Conservation (phyloP, 2,113 vertebrate species). For the Hydrochoerus hydrochaeris region DNA sequence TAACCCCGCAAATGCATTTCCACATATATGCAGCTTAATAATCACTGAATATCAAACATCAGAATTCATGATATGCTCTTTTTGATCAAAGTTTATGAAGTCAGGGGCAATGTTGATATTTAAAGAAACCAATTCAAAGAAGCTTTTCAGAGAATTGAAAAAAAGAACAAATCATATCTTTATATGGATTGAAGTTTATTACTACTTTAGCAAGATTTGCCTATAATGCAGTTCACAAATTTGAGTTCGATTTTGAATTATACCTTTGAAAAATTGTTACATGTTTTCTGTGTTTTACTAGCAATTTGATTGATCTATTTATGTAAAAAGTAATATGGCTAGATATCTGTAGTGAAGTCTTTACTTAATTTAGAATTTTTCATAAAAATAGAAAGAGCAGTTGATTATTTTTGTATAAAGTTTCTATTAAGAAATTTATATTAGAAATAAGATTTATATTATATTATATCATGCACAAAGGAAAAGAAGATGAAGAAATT, state of each 20-base stretch:
- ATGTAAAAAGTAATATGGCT: not conserved
- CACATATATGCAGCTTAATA: slow-evolving; percentile 48
- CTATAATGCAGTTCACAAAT: not conserved
- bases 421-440: not conserved
- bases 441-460: not conserved
- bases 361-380: slow-evolving; percentile 32
- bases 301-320: not conserved
- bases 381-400: not conserved
- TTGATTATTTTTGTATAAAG: not conserved
- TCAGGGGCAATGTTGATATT: not conserved
- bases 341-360: not conserved
- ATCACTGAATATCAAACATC: slow-evolving; percentile 56
- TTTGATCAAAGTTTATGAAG: slow-evolving; percentile 18
- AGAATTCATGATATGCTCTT: slow-evolving; percentile 44
- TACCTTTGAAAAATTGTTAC: not conserved
- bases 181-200: not conserved
- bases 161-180: not conserved
- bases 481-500: not conserved
- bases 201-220: not conserved
- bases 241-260: slow-evolving; percentile 23
- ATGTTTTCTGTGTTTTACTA: not conserved
- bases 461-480: not conserved
- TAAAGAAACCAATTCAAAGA: slow-evolving; percentile 21
- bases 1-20: slow-evolving; percentile 63
- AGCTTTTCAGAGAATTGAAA: slow-evolving; percentile 2